Base-by-base conservation (phyloP, 2,113 vertebrate genomes). In the Sinocyclocheilus rhinocerous region DNA sequence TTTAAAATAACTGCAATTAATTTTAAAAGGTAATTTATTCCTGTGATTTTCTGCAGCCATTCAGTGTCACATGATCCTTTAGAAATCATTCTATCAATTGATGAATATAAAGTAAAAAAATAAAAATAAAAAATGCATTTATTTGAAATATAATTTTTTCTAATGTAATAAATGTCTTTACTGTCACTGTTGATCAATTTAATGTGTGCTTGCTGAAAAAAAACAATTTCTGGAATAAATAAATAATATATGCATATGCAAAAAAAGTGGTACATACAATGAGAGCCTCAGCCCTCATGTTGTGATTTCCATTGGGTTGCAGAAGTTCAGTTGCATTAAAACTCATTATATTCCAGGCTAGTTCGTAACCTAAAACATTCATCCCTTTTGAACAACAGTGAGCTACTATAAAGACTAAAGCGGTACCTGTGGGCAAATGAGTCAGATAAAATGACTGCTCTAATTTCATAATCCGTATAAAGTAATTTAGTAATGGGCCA, bases 401-500 rank as follows among this genome's bases (percentile, higher is more conserved):
- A 61, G 77, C 55, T 29, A 39, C 11, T 61, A 10, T 45, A 22
- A 61, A 61, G 55, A 13, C 70, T 73, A 72, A 50, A 24, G 13
- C 2, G 20, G 57, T n/a, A 61, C 22, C 29, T 59, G 29, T 36
- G 10, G 29, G 29, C 6, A 55, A 59, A 59, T n/a, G 57, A 59
- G 57, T 59, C 57, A 59, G 57, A 59, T 59, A 4, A 61, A 63
- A 63, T 24, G 20, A 1, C 52, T 63, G 55, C 55, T 80, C 22
- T 79, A 11, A 65, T 65, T 81, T 42, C 22, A 45, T 81, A 81
- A 81, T 18, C n/a, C 7, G 33, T 42, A 61, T 80, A 24, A 80
- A 80, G 36, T 65, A 48, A 81, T 81, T 65, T 81, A 81, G 15
- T 65, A 65, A 65, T 65, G 78, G n/a, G 1, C 59, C 79, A 81